Percentiles rank a stretch among this genome's conserved stretches.
These are phyloP conservation scores for Ennomos quercinarius DNA, from an alignment of 2,888 invertebrate species.

Conservation along the genomic window DNA sequence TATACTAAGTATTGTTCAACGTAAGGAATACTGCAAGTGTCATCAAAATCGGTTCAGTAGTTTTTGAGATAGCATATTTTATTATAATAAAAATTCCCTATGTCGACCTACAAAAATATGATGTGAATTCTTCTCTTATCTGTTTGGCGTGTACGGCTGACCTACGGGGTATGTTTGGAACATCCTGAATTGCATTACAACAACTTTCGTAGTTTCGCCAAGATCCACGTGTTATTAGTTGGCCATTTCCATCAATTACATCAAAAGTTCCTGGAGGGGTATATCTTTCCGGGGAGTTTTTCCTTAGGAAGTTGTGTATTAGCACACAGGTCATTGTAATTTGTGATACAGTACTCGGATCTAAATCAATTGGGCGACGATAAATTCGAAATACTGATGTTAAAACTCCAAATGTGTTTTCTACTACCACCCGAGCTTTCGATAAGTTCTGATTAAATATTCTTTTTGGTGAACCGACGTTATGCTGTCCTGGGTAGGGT, in stretches of 20 bases:
- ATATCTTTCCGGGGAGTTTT: constrained; percentile 36
- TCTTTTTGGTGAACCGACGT: constrained; percentile 28
- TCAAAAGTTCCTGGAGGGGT: constrained; percentile 42
- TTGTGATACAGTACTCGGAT: constrained; percentile 29
- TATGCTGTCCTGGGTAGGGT: constrained; percentile 23
- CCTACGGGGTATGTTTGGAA: too few species aligned
- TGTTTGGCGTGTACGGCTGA: constrained; percentile 28
- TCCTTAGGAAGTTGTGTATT: constrained; percentile 38
- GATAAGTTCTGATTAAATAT: constrained; percentile 21
- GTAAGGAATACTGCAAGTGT: too few species aligned
- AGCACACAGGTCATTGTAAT: constrained; percentile 35
- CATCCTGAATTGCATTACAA: too few species aligned
- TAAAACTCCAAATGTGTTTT: constrained; percentile 31
- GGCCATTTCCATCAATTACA: constrained; percentile 26
- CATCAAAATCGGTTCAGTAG: too few species aligned
- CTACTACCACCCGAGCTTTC: constrained; percentile 26
- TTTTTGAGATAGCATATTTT: too few species aligned
- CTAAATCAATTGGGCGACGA: constrained; percentile 29
- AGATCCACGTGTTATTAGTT: constrained; percentile 33
- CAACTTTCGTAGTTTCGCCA: constrained; percentile 25
- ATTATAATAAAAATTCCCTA: too few species aligned
- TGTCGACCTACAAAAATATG: constrained; percentile 26
- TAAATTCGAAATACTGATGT: constrained; percentile 33
- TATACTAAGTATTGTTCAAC: too few species aligned
- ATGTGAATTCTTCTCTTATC: constrained; percentile 30